Percentiles rank a stretch among this genome's conserved stretches.
Conservation (phyloP, 2,797 vertebrate species). For the Adelosebastes latens region DNA sequence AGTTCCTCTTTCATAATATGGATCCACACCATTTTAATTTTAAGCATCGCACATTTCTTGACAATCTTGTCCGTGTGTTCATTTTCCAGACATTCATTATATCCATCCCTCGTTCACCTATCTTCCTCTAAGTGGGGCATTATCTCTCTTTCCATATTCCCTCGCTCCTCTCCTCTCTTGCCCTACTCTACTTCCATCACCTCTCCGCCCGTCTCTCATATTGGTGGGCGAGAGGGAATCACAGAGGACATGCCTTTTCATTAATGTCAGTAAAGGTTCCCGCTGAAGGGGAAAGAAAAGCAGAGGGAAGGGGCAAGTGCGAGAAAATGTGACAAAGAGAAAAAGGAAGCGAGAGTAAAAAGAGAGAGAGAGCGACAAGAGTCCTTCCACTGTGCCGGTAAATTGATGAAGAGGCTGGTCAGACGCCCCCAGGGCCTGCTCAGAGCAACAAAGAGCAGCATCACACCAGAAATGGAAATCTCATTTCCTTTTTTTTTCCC, state of each 20-base stretch:
- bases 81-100: constrained; percentile 42
- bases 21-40: background rate
- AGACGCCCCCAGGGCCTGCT: constrained; percentile 60
- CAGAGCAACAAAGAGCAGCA: constrained; percentile 50
- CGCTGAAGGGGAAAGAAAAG: constrained; percentile 34
- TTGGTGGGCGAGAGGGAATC: constrained; percentile 42
- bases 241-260: constrained; percentile 75
- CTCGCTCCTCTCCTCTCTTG: constrained; percentile 23
- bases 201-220: constrained; percentile 10
- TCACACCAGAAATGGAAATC: constrained; percentile 58
- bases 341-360: background rate
- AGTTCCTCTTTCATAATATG: constrained; percentile 14
- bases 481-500: constrained; percentile 18
- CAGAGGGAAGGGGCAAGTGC: background rate
- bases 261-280: constrained; percentile 68
- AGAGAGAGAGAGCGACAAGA: constrained; percentile 12
- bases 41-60: background rate
- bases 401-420: constrained; percentile 74
- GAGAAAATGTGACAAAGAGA: constrained; percentile 47
- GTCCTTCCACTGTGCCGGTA: constrained; percentile 50
- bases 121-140: constrained; percentile 57
- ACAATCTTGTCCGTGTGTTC: background rate
- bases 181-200: constrained; percentile 56
- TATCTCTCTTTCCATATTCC: constrained; percentile 51
- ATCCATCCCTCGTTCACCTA: constrained; percentile 26